Conservation (phyloP, 2,797 vertebrate genomes). For the Neosalanx taihuensis region DNA sequence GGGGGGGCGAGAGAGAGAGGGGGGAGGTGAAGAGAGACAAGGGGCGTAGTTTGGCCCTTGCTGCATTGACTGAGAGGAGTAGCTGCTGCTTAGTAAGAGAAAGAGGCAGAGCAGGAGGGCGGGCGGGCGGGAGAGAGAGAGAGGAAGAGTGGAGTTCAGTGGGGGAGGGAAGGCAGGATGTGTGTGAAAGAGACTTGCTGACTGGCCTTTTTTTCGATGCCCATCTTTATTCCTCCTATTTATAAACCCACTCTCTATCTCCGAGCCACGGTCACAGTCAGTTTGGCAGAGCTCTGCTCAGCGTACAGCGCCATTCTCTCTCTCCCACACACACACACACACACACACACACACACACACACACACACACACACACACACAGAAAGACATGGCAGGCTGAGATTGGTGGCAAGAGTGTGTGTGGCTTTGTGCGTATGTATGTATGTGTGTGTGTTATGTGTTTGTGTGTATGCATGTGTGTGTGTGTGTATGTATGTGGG, state of each 20-base stretch:
- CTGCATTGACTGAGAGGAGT: no score
- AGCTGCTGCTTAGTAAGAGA: not conserved
- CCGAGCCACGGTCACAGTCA: conserved; percentile 26
- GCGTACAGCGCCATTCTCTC: conserved; percentile 10
- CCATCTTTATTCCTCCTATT: conserved; percentile 55
- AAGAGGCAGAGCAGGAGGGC: not conserved
- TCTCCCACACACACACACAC: not conserved
- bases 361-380: no score
- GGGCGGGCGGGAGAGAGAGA: not conserved
- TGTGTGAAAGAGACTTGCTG: conserved; percentile 41
- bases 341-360: conserved; percentile 5
- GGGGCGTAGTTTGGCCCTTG: no score
- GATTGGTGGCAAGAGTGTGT: not conserved
- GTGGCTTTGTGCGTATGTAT: conserved; percentile 5
- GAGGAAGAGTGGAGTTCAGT: not conserved
- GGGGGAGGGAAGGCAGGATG: not conserved
- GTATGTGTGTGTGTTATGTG: no score
- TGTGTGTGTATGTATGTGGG: conserved; percentile 10
- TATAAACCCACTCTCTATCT: conserved; percentile 50
- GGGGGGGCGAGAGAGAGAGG: not conserved
- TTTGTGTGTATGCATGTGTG: not conserved
- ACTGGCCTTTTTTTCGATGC: conserved; percentile 43
- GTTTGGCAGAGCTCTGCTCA: conserved; percentile 34
- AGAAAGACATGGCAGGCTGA: no score
- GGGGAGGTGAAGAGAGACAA: no score